A percentile compares a stretch with the other conserved stretches of the same genome.
Evolutionary conservation across 2,113 vertebrate genomes (phyloP).

Genomic region (Taxidea taxus): DNA sequence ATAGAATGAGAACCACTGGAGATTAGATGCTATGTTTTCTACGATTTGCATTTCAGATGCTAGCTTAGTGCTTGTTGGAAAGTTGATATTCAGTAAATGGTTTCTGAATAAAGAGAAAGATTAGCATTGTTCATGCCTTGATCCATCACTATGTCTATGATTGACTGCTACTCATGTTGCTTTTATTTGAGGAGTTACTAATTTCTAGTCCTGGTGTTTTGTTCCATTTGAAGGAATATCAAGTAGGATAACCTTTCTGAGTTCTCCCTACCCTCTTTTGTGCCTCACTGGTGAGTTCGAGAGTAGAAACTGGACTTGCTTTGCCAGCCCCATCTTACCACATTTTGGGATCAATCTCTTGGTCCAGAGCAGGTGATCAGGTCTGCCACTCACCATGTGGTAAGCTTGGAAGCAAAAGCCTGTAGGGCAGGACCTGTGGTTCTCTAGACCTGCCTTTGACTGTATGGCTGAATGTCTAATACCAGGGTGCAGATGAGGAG

Average conservation of each 20-base stretch:
- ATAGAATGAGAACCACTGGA: neutral
- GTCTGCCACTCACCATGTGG: neutral
- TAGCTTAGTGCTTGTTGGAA: neutral
- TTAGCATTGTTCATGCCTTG: neutral
- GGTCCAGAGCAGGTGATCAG: too few relatives aligned
- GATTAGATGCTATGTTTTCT: neutral
- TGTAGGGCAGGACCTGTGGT: accelerated
- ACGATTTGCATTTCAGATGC: neutral
- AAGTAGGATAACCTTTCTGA: neutral
- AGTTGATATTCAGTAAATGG: neutral
- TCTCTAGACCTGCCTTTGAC: neutral
- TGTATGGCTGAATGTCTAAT: neutral
- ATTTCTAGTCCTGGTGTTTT: neutral
- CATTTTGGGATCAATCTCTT: neutral
- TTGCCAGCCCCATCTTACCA: neutral
- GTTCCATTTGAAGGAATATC: neutral
- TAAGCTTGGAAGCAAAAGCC: neutral
- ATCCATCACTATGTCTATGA: neutral
- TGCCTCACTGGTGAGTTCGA: neutral
- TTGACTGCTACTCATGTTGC: neutral
- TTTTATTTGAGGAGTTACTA: neutral
- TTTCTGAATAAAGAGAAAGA: neutral
- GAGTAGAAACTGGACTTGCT: neutral
- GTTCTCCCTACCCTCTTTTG: neutral
- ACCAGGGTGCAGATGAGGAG: neutral